Evolutionary conservation across 2,797 vertebrate species (phyloP).

Genomic region (Aplochiton taeniatus): DNA sequence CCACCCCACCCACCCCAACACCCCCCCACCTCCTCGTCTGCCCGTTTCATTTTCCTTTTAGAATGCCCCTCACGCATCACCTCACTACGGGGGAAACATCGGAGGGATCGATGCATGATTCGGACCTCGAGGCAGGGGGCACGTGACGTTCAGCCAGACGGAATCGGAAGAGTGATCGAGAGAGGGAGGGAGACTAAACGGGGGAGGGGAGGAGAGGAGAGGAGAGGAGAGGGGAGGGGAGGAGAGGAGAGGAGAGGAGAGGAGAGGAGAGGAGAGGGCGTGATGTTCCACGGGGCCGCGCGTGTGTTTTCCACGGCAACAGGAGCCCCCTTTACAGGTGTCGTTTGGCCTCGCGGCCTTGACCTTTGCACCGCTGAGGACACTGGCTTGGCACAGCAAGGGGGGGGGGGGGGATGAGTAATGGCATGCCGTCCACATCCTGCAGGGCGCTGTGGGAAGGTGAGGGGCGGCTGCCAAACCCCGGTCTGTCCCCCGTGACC

Average conservation of each 20-base stretch:
- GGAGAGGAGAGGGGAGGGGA: too few relatives aligned
- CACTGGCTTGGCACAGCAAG: constrained; percentile 75
- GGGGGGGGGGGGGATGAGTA: constrained; percentile 62
- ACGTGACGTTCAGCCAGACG: not conserved
- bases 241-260: too few relatives aligned
- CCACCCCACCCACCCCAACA: constrained; percentile 2
- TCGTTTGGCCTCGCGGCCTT: constrained; percentile 69
- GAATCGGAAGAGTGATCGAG: too few relatives aligned
- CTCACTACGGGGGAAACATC: constrained; percentile 34
- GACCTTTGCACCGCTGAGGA: constrained; percentile 73
- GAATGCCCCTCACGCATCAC: constrained; percentile 48
- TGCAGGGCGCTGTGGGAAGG: constrained; percentile 69
- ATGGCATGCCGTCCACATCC: constrained; percentile 73
- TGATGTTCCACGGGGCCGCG: too few relatives aligned
- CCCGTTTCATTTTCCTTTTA: constrained; percentile 42
- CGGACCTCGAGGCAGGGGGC: constrained; percentile 9
- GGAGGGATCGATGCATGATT: constrained; percentile 39
- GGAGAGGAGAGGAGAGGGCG: too few relatives aligned
- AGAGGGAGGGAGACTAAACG: too few relatives aligned
- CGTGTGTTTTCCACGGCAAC: constrained; percentile 18
- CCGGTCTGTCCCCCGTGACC: constrained; percentile 70
- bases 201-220: too few relatives aligned
- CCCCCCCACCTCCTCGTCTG: constrained; percentile 12
- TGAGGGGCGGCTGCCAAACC: constrained; percentile 75
- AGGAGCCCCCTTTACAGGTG: constrained; percentile 62